A percentile compares a stretch with the other conserved stretches of the same genome.
Evolutionary conservation across 2,113 vertebrate genomes (phyloP).

Genomic region (Ranitomeya variabilis): DNA sequence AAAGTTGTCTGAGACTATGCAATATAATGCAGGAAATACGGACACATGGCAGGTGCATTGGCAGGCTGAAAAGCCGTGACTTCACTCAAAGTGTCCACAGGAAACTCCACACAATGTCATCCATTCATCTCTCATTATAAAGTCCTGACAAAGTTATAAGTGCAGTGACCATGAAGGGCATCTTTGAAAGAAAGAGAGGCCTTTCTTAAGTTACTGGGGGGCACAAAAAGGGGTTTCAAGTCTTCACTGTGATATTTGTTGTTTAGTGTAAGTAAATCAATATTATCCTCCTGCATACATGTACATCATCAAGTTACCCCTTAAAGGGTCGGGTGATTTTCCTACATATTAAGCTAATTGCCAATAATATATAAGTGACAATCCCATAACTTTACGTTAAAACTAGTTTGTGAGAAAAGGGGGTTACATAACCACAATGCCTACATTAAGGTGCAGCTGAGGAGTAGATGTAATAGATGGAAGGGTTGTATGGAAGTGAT

Average conservation of each 20-base stretch:
- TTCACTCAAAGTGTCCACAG: conserved; percentile 12
- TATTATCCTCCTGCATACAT: neutral
- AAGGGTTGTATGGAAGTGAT: too few relatives aligned
- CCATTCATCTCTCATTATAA: neutral
- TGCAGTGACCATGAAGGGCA: conserved; percentile 27
- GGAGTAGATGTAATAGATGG: too few relatives aligned
- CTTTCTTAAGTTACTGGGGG: neutral
- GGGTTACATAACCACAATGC: too few relatives aligned
- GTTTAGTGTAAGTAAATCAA: neutral
- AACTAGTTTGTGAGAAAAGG: too few relatives aligned
- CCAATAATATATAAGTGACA: neutral
- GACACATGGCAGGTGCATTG: conserved; percentile 19
- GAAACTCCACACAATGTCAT: conserved; percentile 5
- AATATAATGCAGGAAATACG: neutral
- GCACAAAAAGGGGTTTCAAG: neutral
- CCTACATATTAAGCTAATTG: neutral
- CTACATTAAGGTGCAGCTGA: too few relatives aligned
- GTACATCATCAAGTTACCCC: neutral
- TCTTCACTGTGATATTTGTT: neutral
- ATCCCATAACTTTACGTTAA: too few relatives aligned
- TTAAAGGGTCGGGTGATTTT: neutral
- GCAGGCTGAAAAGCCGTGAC: neutral
- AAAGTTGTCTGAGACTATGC: neutral
- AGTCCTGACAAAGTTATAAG: conserved; percentile 22
- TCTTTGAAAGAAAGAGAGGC: neutral